These are phyloP conservation scores for Lepisosteus osseus DNA, from an alignment of 2,113 vertebrate species.

Conservation along the genomic window DNA sequence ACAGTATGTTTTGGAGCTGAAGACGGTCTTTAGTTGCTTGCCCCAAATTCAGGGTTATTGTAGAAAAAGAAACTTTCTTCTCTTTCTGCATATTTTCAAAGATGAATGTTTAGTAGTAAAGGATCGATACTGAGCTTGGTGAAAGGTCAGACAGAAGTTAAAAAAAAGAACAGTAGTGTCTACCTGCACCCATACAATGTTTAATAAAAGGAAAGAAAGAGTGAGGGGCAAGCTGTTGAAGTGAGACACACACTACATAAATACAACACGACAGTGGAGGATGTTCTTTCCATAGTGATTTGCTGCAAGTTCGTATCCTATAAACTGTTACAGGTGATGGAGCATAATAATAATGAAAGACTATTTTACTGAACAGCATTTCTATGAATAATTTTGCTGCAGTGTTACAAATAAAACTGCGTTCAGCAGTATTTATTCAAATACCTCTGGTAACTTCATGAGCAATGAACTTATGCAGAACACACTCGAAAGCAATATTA, in stretches of 20 bases:
- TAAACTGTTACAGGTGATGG: slow-evolving; percentile 6
- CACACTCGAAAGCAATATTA: slow-evolving; percentile 78
- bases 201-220: background rate
- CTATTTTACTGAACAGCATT: background rate
- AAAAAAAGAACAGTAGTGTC: background rate
- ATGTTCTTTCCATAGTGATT: slow-evolving; percentile 7
- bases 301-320: background rate
- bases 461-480: slow-evolving; percentile 67
- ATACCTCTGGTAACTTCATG: slow-evolving; percentile 72
- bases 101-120: too few relatives aligned
- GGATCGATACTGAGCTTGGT: background rate
- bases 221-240: background rate
- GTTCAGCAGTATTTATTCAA: slow-evolving; percentile 64
- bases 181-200: background rate
- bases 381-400: slow-evolving; percentile 13
- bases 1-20: too few relatives aligned
- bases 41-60: too few relatives aligned
- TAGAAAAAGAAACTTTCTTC: too few relatives aligned
- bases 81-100: too few relatives aligned
- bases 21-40: too few relatives aligned
- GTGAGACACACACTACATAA: background rate
- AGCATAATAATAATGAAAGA: slow-evolving; percentile 16
- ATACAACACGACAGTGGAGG: background rate
- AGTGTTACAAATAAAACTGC: slow-evolving; percentile 47
- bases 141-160: background rate